These are phyloP conservation scores for Pristionchus fissidentatus DNA, from an alignment of 2,888 invertebrate genomes.

Conservation along the genomic window DNA sequence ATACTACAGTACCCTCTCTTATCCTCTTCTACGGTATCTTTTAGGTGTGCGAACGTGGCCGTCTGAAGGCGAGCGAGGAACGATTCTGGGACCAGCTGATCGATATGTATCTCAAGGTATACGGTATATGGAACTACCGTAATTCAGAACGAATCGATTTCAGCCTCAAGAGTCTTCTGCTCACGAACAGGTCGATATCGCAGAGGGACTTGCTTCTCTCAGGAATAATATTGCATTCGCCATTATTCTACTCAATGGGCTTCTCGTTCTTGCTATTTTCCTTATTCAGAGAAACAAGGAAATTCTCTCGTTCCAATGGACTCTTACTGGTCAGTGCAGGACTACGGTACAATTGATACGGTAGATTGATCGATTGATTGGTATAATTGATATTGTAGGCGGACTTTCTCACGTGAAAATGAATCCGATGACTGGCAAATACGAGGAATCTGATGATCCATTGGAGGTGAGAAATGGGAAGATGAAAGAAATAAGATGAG, in stretches of 20 bases:
- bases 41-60: conserved; percentile 66
- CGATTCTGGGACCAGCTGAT: conserved; percentile 77
- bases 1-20: background rate
- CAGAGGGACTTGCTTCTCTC: conserved; percentile 88
- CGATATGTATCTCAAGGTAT: conserved; percentile 72
- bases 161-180: conserved; percentile 69
- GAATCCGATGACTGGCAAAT: conserved; percentile 73
- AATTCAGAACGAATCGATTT: conserved; percentile 41
- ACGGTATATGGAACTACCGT: background rate
- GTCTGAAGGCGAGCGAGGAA: conserved; percentile 80
- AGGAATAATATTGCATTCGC: conserved; percentile 92
- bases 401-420: conserved; percentile 71
- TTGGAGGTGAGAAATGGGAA: conserved; percentile 75
- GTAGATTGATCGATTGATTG: background rate
- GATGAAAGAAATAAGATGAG: background rate
- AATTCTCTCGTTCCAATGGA: conserved; percentile 91
- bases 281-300: conserved; percentile 98
- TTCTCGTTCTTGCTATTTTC: conserved; percentile 98
- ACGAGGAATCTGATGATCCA: conserved; percentile 66
- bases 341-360: background rate
- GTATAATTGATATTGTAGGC: conserved; percentile 3
- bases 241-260: conserved; percentile 97
- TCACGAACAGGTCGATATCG: conserved; percentile 66
- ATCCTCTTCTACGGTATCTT: background rate
- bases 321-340: conserved; percentile 48